phyloP scores from a whole-genome alignment of 2,797 vertebrate genomes.

The Characodon lateralis region DNA sequence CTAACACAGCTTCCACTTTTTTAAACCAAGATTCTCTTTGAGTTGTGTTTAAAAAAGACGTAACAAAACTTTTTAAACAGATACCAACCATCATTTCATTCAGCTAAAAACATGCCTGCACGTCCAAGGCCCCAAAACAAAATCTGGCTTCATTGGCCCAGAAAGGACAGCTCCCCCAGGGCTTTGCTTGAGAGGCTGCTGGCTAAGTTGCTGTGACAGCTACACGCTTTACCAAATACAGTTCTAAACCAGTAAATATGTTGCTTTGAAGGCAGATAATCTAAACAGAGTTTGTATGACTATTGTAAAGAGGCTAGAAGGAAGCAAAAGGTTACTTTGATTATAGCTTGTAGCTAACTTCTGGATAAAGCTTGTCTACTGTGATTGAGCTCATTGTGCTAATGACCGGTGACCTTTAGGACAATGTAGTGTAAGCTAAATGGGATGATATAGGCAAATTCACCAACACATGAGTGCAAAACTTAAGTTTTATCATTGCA shows the following conservation, averaged over 20 bases:
- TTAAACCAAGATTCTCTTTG: constrained; percentile 28
- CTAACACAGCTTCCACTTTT: constrained; percentile 36
- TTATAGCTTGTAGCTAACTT: constrained; percentile 36
- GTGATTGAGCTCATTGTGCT: constrained; percentile 38
- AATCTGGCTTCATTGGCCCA: constrained; percentile 73
- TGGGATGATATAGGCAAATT: not conserved
- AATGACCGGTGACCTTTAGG: constrained; percentile 24
- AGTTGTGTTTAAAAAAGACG: constrained; percentile 40
- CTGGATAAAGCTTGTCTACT: constrained; percentile 46
- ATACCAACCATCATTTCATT: constrained; percentile 19
- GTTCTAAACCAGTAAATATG: constrained; percentile 62
- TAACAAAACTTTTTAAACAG: constrained; percentile 53
- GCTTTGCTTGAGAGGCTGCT: constrained; percentile 68
- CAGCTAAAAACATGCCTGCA: constrained; percentile 38
- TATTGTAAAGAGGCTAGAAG: constrained; percentile 24
- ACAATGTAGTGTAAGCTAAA: constrained; percentile 11
- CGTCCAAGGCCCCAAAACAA: constrained; percentile 60
- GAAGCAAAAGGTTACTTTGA: constrained; percentile 33
- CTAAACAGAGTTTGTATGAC: constrained; percentile 42
- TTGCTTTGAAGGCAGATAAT: constrained; percentile 61
- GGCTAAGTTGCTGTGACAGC: constrained; percentile 78
- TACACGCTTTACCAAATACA: constrained; percentile 76
- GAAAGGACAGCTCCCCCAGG: constrained; percentile 75
- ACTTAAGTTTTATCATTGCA: not conserved
- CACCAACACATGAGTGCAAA: not conserved